phyloP scores from a whole-genome alignment of 2,113 vertebrate species.

The Gavia stellata region DNA sequence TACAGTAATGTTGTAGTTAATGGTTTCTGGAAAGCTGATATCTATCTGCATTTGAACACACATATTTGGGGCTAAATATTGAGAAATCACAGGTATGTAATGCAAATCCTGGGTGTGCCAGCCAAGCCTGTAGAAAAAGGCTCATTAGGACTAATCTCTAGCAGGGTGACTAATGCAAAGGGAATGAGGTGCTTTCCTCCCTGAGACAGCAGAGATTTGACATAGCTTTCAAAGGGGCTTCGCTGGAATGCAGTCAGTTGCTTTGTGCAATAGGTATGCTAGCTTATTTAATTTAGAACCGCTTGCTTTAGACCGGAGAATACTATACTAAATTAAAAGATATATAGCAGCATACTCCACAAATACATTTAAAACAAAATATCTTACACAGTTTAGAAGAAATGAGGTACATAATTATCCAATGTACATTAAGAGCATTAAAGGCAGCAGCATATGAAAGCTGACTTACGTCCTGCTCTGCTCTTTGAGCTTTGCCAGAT shows the following conservation, averaged over 20 bases:
- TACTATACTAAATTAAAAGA: neutral
- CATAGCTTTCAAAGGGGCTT: constrained; percentile 55
- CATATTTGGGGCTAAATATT: constrained; percentile 66
- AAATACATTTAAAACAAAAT: constrained; percentile 42
- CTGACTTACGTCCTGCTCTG: constrained; percentile 52
- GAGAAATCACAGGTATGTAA: constrained; percentile 73
- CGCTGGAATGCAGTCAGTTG: constrained; percentile 45
- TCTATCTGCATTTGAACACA: constrained; percentile 56
- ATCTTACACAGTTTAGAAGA: constrained; percentile 43
- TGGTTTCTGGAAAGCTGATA: constrained; percentile 68
- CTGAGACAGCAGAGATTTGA: constrained; percentile 39
- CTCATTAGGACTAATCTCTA: constrained; percentile 72
- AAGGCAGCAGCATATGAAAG: constrained; percentile 59
- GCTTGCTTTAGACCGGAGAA: neutral
- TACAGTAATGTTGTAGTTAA: constrained; percentile 66
- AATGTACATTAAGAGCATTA: constrained; percentile 12
- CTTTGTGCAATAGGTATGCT: constrained; percentile 29
- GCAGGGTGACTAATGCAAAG: constrained; percentile 66
- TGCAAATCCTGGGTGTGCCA: constrained; percentile 72
- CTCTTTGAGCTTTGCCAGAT: constrained; percentile 32
- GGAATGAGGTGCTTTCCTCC: constrained; percentile 63
- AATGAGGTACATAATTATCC: constrained; percentile 27
- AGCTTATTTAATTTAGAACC: neutral
- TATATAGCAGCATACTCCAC: constrained; percentile 37
- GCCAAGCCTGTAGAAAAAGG: constrained; percentile 50